Conservation (phyloP, 2,113 vertebrate genomes). For the Micronisus gabar region DNA sequence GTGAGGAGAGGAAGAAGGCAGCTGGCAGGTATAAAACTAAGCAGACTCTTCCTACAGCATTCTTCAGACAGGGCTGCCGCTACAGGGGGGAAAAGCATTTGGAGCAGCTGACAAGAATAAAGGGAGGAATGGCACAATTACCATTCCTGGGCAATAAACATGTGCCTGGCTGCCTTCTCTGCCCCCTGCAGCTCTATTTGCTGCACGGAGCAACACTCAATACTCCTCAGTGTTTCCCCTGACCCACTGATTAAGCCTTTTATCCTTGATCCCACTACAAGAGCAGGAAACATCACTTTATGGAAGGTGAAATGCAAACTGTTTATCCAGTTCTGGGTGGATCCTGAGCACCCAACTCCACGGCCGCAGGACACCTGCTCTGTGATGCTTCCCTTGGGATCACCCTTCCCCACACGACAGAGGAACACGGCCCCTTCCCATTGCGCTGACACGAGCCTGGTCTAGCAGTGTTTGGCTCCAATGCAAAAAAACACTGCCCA, state of each 20-base stretch:
- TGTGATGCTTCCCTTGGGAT: rapidly evolving
- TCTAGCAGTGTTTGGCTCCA: background rate
- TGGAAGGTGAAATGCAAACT: background rate
- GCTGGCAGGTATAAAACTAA: background rate
- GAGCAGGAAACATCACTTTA: background rate
- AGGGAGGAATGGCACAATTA: background rate
- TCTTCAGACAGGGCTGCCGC: background rate
- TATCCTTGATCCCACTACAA: background rate
- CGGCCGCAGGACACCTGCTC: background rate
- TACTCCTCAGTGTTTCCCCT: background rate
- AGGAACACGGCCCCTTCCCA: background rate
- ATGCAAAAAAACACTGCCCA: background rate
- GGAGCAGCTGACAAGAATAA: background rate
- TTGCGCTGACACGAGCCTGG: rapidly evolving
- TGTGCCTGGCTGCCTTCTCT: background rate
- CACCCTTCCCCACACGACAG: background rate
- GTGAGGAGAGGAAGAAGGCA: background rate
- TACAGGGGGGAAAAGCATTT: background rate
- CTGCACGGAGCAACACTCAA: background rate
- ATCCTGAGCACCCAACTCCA: background rate
- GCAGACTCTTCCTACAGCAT: background rate
- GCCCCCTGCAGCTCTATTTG: background rate
- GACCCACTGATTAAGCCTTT: background rate
- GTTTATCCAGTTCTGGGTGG: background rate
- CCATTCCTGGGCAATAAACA: background rate